Base-by-base conservation (phyloP, 2,797 vertebrate genomes). In the Coracias cyanogaster region DNA sequence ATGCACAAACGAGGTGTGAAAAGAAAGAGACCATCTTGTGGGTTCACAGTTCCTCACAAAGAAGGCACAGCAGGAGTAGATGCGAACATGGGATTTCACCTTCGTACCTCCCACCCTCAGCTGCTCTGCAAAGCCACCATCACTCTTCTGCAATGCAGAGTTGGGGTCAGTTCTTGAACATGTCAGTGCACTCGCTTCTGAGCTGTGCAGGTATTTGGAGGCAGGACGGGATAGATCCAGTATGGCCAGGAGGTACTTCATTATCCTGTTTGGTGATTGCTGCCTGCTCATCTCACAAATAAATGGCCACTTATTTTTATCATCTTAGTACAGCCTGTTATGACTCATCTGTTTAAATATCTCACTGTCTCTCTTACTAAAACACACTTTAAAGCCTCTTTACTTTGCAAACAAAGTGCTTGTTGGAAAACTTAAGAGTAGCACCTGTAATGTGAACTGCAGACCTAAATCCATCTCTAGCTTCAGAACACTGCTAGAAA, bases 61-160 rank as follows among this genome's bases (percentile, higher is more conserved):
- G 31, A 60, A 71, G 28, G 33, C 52, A 69, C 5, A 46, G 41
- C 20, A 81, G 15, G 72, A 77, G 5, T 3, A 69, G 7, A 77
- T 8, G 15, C 14, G 31, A 64, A 41, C 0, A 0, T 9, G 5
- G 10, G 28, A 33, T 71, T 76, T 76, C 64, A 54, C 16, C 25
- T 70, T 29, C 31, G 15, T 66, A 41, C 20, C 31, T 79, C 46
- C 24, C 28, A 69, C 46, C 6, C 33, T 69, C 29, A 29, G 24
- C 35, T 46, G 24, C 43, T 52, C 43, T 69, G 48, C 43, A 78
- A 26, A 43, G 52, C 21, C 35, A 6, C 6, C 16, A 21, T 24
- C n/a, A 3, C 45, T 15, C 35, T 70, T 25, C 43, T 39, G n/a
- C 58, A 46, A 7, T 1, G 10, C 39, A 76, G 21, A 57, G 41